Conservation (phyloP, 2,113 vertebrate genomes). For the Syngnathus scovelli region DNA sequence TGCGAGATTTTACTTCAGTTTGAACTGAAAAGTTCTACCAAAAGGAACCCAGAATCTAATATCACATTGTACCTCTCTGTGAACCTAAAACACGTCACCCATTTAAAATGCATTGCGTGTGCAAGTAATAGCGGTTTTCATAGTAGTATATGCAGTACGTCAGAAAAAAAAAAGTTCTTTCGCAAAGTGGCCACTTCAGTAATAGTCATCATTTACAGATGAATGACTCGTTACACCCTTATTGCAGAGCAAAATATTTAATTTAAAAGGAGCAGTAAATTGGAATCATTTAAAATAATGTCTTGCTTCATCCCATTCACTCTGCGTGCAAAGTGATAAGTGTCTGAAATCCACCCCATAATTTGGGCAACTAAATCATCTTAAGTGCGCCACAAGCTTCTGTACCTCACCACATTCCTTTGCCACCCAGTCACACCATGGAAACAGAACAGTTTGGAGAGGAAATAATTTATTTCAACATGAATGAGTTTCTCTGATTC, state of each 20-base stretch:
- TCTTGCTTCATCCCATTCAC: conserved; percentile 12
- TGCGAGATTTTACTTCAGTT: too few relatives aligned
- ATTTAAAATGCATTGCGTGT: too few relatives aligned
- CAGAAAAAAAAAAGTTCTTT: neutral
- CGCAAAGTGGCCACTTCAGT: neutral
- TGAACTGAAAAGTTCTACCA: too few relatives aligned
- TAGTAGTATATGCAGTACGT: neutral
- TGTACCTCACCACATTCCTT: conserved; percentile 51
- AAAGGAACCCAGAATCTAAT: too few relatives aligned
- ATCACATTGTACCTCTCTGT: too few relatives aligned
- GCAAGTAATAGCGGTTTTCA: too few relatives aligned
- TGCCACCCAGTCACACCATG: conserved; percentile 61
- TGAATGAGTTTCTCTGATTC: conserved; percentile 59
- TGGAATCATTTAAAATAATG: conserved; percentile 34
- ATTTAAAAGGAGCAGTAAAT: conserved; percentile 15
- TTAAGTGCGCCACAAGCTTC: conserved; percentile 44
- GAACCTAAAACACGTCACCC: too few relatives aligned
- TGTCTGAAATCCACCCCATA: conserved; percentile 36
- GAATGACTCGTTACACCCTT: neutral
- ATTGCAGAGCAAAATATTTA: conserved; percentile 15
- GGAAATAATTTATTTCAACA: conserved; percentile 68
- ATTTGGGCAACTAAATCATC: conserved; percentile 50
- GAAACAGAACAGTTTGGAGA: conserved; percentile 62
- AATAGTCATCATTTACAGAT: conserved; percentile 11
- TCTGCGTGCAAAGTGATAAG: conserved; percentile 35